A percentile compares a stretch with the other conserved stretches of the same genome.
Conservation (phyloP, 2,888 invertebrate genomes). For the Machimus rusticus region DNA sequence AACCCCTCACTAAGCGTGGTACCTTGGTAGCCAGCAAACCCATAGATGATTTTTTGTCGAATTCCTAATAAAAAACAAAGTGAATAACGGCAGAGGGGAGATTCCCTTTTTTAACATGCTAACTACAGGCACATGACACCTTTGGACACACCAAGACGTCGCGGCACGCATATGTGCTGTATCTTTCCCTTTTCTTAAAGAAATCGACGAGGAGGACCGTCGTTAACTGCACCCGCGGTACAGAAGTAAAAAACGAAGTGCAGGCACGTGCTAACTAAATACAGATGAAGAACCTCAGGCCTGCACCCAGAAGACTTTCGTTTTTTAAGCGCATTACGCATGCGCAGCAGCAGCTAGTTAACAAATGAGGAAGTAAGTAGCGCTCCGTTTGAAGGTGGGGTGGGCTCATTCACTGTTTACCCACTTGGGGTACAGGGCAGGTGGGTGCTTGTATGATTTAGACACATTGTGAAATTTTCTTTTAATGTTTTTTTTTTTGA, state of each 20-base stretch:
- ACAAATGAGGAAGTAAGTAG: conserved; percentile 22
- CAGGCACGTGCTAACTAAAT: conserved; percentile 21
- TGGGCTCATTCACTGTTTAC: neutral
- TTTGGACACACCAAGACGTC: neutral
- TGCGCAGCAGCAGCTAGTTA: neutral
- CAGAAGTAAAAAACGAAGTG: neutral
- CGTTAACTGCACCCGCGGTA: neutral
- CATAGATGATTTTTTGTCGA: neutral
- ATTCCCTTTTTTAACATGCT: neutral
- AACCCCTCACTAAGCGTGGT: neutral
- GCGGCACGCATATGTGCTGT: neutral
- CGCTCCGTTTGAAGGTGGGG: neutral
- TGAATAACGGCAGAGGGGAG: conserved; percentile 10
- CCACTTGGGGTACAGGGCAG: neutral
- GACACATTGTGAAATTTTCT: neutral
- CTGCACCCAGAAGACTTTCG: neutral
- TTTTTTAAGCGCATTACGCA: conserved; percentile 29
- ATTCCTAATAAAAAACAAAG: neutral
- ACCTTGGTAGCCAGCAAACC: neutral
- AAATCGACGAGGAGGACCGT: neutral
- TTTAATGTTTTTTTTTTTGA: neutral
- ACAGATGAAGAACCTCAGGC: neutral
- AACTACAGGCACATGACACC: conserved; percentile 29
- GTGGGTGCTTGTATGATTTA: neutral
- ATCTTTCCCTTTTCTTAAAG: conserved; percentile 22